A percentile compares a stretch with the other conserved stretches of the same genome.
These are phyloP conservation scores for Caenorhabditis virilis DNA, from an alignment of 2,888 invertebrate genomes.

Conservation along the genomic window DNA sequence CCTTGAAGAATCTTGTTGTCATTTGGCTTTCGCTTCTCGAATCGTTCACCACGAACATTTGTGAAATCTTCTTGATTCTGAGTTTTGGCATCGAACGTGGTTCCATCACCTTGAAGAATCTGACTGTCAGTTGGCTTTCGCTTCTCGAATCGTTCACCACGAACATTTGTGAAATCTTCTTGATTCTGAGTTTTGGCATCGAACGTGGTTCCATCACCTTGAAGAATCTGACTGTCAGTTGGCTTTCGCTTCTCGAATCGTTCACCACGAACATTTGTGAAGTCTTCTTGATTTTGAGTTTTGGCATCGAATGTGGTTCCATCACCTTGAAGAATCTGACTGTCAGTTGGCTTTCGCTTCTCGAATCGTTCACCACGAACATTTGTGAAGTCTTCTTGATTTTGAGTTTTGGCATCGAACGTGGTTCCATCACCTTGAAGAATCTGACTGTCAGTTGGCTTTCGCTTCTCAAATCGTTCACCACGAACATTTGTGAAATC, in stretches of 20 bases:
- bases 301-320: not conserved
- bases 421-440: not conserved
- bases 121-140: not conserved
- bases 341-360: not conserved
- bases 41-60: slow-evolving; percentile 1
- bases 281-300: slow-evolving; percentile 7
- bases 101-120: not conserved
- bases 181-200: slow-evolving; percentile 1
- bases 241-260: not conserved
- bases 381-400: not conserved
- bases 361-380: slow-evolving; percentile 1
- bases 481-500: slow-evolving; percentile 2
- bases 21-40: not conserved
- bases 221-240: not conserved
- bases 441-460: not conserved
- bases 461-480: not conserved
- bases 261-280: slow-evolving; percentile 1
- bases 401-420: not conserved
- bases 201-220: not conserved
- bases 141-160: slow-evolving; percentile 1
- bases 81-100: not conserved
- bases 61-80: slow-evolving; percentile 4
- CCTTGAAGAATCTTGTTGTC: not conserved
- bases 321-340: not conserved
- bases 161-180: not conserved